phyloP scores from a whole-genome alignment of 1,140 invertebrate genomes.

The Rhyzopertha dominica region DNA sequence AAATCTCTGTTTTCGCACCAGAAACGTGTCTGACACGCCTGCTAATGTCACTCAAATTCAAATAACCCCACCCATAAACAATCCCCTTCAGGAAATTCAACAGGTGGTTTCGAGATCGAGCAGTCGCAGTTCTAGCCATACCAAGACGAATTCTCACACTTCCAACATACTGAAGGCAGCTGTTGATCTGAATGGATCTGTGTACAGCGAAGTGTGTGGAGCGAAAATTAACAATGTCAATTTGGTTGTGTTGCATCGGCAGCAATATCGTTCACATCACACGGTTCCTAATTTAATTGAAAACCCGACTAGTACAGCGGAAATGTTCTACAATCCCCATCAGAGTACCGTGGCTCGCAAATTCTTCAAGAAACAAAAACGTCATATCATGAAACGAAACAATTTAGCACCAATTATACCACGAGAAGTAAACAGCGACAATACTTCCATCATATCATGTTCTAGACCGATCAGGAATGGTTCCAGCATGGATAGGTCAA shows the following conservation, averaged over 20 bases:
- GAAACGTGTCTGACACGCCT: conserved; percentile 61
- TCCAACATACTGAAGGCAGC: conserved; percentile 53
- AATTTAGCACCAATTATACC: conserved; percentile 64
- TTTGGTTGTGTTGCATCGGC: conserved; percentile 61
- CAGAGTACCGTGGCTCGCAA: conserved; percentile 88
- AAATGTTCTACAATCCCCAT: conserved; percentile 88
- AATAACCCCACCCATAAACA: conserved; percentile 40
- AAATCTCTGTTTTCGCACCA: conserved; percentile 56
- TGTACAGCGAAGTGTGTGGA: conserved; percentile 28
- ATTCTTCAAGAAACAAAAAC: conserved; percentile 83
- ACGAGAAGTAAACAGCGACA: conserved; percentile 55
- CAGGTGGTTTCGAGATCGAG: conserved; percentile 54
- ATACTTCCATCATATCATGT: conserved; percentile 49
- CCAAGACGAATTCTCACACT: conserved; percentile 50
- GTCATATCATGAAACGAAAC: conserved; percentile 66
- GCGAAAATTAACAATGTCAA: conserved; percentile 54
- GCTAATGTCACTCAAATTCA: conserved; percentile 51
- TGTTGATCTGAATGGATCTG: conserved; percentile 38
- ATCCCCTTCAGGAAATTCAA: conserved; percentile 24
- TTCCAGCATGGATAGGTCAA: conserved; percentile 56
- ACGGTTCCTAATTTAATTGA: conserved; percentile 66
- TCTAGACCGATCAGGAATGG: conserved; percentile 50
- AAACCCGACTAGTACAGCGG: conserved; percentile 53
- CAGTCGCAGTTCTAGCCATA: conserved; percentile 53
- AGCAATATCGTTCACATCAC: conserved; percentile 64